These are phyloP conservation scores for Phragmatobia fuliginosa DNA, from an alignment of 2,888 invertebrate species.

Conservation along the genomic window DNA sequence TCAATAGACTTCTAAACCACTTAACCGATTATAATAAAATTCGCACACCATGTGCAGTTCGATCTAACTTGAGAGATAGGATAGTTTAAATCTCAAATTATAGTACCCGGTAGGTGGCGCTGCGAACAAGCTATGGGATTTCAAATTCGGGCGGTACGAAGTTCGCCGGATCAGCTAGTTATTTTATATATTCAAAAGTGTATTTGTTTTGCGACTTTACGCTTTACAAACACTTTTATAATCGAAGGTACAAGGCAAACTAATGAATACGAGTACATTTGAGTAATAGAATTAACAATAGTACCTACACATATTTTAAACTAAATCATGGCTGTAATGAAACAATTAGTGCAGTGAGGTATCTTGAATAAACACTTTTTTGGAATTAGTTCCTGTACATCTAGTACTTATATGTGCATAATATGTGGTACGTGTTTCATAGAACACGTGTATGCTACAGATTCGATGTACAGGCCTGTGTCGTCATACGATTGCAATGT, in stretches of 20 bases:
- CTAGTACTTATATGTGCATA: conserved; percentile 7
- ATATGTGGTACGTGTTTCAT: neutral
- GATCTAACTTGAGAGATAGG: too few species aligned
- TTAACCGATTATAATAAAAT: too few species aligned
- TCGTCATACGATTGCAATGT: conserved; percentile 66
- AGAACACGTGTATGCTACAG: conserved; percentile 21
- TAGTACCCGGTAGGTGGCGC: too few species aligned
- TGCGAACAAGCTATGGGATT: too few species aligned
- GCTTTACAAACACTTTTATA: neutral
- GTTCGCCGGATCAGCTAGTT: too few species aligned
- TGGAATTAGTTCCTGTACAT: conserved; percentile 35
- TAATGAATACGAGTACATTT: neutral
- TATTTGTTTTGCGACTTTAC: neutral
- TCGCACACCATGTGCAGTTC: too few species aligned
- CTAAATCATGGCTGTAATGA: neutral
- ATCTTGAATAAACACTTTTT: conserved; percentile 6
- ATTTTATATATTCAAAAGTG: too few species aligned
- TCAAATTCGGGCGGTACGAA: too few species aligned
- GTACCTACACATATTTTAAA: too few species aligned
- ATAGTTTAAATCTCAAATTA: too few species aligned
- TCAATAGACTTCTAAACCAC: too few species aligned
- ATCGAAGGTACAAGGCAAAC: neutral
- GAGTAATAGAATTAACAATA: too few species aligned
- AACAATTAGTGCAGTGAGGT: neutral
- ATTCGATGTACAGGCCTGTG: conserved; percentile 50